Conservation (phyloP, 2,888 invertebrate genomes). For the Thymelicus sylvestris region DNA sequence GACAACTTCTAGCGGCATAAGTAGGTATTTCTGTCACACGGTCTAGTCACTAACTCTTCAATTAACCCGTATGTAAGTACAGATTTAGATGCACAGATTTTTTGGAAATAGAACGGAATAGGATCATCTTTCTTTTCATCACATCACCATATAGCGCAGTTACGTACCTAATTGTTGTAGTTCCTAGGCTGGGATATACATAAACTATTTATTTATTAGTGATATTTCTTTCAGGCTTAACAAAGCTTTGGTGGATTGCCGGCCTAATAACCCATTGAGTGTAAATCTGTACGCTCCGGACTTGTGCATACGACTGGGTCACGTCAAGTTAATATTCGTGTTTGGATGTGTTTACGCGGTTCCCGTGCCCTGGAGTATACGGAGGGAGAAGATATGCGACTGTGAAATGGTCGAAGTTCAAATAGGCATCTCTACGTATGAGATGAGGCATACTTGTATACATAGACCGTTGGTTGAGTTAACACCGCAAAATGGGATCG, state of each 20-base stretch:
- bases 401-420: conserved; percentile 73
- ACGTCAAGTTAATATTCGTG: conserved; percentile 68
- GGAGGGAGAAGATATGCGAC: conserved; percentile 74
- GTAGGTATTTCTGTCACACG: too few species aligned
- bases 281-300: conserved; percentile 73
- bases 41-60: too few species aligned
- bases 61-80: too few species aligned
- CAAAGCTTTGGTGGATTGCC: conserved; percentile 64
- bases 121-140: too few species aligned
- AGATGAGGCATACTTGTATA: conserved; percentile 69
- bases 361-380: conserved; percentile 67
- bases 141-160: too few species aligned
- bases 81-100: too few species aligned
- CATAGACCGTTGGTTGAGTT: conserved; percentile 69
- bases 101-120: too few species aligned
- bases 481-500: conserved; percentile 62
- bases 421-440: conserved; percentile 70
- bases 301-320: conserved; percentile 59
- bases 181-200: too few species aligned
- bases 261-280: conserved; percentile 63
- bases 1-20: too few species aligned
- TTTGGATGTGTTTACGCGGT: conserved; percentile 66
- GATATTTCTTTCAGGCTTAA: conserved; percentile 61
- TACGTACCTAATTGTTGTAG: too few species aligned
- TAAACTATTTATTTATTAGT: not conserved